Percentiles rank a stretch among this genome's conserved stretches.
phyloP scores from a whole-genome alignment of 2,797 vertebrate species.

The Dermochelys coriacea region DNA sequence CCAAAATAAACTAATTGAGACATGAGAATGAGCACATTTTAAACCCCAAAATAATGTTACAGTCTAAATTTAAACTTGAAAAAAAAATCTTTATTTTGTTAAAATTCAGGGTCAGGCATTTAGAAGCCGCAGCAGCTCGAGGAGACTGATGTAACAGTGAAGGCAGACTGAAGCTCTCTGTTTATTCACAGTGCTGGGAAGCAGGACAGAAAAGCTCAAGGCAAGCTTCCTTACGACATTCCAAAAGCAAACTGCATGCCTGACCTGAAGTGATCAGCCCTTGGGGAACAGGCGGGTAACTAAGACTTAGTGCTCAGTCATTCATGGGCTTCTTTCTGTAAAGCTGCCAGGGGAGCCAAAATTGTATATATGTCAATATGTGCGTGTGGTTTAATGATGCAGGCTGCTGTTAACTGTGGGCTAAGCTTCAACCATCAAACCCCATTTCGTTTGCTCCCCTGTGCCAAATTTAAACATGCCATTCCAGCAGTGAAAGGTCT shows the following conservation, averaged over 20 bases:
- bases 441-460: background rate
- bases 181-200: background rate
- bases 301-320: background rate
- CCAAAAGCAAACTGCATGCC: background rate
- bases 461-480: accelerated
- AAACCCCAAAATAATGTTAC: background rate
- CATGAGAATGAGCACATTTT: background rate
- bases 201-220: background rate
- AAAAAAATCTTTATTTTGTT: background rate
- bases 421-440: background rate
- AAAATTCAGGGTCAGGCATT: background rate
- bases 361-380: accelerated
- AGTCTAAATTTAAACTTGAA: background rate
- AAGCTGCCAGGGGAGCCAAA: background rate
- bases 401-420: background rate
- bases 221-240: background rate
- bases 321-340: background rate
- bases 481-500: background rate
- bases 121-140: background rate
- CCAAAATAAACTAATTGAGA: background rate
- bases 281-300: background rate
- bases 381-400: accelerated
- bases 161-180: background rate
- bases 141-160: accelerated
- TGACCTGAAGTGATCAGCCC: background rate